Evolutionary conservation across 2,797 vertebrate genomes (phyloP).

Genomic region (Prunella strophiata): DNA sequence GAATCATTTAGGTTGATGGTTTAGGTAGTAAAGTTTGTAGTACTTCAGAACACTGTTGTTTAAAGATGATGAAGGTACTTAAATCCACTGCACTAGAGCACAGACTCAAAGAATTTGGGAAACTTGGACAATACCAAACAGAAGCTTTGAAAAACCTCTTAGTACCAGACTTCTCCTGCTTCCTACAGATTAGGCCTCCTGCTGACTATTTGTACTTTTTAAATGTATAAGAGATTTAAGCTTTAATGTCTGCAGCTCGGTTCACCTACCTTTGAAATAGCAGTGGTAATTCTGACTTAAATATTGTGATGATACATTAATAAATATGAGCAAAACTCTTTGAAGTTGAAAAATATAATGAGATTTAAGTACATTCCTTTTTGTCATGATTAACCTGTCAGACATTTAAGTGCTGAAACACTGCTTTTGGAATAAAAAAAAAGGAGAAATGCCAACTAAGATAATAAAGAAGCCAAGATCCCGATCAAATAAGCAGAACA

Average conservation of each 20-base stretch:
- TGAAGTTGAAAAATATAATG: slow-evolving; percentile 60
- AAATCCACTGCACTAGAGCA: not conserved
- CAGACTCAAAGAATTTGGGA: not conserved
- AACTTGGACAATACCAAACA: not conserved
- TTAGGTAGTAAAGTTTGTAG: not conserved
- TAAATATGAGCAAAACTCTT: slow-evolving; percentile 63
- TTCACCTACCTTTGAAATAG: slow-evolving; percentile 34
- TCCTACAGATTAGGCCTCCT: slow-evolving; percentile 13
- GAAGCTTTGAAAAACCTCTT: slow-evolving; percentile 1
- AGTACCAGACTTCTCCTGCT: not conserved
- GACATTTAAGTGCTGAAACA: slow-evolving; percentile 29
- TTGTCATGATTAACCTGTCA: slow-evolving; percentile 59
- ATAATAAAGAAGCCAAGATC: slow-evolving; percentile 3
- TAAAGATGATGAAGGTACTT: not conserved
- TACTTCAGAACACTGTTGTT: not conserved
- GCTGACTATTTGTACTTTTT: slow-evolving; percentile 11
- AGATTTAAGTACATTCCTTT: slow-evolving; percentile 50
- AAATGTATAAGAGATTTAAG: not conserved
- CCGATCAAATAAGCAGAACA: not conserved
- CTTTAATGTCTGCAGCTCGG: slow-evolving; percentile 1
- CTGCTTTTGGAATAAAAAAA: not conserved
- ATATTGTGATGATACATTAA: slow-evolving; percentile 57
- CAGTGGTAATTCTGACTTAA: slow-evolving; percentile 44
- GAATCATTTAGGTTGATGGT: not conserved
- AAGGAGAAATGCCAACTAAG: not conserved